Percentiles rank a stretch among this genome's conserved stretches.
Conservation (phyloP, 2,888 invertebrate genomes). For the Chrysopilus asiliformis region DNA sequence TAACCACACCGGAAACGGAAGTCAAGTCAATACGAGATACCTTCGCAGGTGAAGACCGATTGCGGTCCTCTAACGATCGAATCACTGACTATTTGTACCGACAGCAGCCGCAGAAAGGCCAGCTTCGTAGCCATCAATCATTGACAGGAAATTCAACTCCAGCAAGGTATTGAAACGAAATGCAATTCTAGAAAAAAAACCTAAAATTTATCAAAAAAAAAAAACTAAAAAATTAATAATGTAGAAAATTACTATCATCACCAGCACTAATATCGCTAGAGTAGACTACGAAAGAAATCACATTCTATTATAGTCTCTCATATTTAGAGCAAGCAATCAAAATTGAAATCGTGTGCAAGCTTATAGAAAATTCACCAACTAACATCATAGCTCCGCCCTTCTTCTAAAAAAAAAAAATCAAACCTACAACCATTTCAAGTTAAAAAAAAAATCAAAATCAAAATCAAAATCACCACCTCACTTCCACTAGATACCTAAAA, state of each 20-base stretch:
- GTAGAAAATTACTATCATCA: slow-evolving; percentile 6
- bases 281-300: slow-evolving; percentile 9
- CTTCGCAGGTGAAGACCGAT: slow-evolving; percentile 14
- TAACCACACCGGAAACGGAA: slow-evolving; percentile 23
- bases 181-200: slow-evolving; percentile 9
- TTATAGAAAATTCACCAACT: too few species aligned
- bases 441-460: neutral
- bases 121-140: slow-evolving; percentile 7
- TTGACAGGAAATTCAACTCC: slow-evolving; percentile 9
- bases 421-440: neutral
- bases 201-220: slow-evolving; percentile 4
- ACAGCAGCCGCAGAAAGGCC: slow-evolving; percentile 18
- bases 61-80: slow-evolving; percentile 14
- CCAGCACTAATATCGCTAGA: too few species aligned
- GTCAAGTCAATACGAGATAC: slow-evolving; percentile 14
- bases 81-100: slow-evolving; percentile 23
- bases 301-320: slow-evolving; percentile 12
- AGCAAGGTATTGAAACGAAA: slow-evolving; percentile 27
- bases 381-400: slow-evolving; percentile 1
- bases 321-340: slow-evolving; percentile 5
- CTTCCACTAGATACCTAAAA: slow-evolving; percentile 3
- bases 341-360: slow-evolving; percentile 1
- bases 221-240: slow-evolving; percentile 3
- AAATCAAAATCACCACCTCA: slow-evolving; percentile 1
- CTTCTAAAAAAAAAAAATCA: neutral